Conservation (phyloP, 2,888 invertebrate genomes). For the Dolichomitus sp. region DNA sequence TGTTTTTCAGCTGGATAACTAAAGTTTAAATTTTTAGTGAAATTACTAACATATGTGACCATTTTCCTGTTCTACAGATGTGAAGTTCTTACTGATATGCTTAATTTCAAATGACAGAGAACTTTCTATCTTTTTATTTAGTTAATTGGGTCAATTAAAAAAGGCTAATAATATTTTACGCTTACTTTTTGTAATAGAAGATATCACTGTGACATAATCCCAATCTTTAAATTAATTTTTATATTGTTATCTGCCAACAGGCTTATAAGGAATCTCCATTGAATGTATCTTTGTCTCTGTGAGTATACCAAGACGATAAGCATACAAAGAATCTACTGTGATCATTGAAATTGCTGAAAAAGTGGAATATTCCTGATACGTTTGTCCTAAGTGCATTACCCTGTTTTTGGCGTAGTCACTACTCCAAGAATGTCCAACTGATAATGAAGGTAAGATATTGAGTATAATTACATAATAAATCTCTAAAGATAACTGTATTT, state of each 20-base stretch:
- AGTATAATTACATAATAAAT: background rate
- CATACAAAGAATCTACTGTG: background rate
- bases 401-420: slow-evolving; percentile 26
- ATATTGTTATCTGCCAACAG: background rate
- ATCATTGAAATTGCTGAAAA: background rate
- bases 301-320: background rate
- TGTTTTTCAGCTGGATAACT: no score
- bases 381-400: background rate
- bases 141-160: background rate
- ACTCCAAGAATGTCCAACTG: slow-evolving; percentile 47
- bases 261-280: background rate
- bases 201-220: no score
- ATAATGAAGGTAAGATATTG: slow-evolving; percentile 55
- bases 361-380: background rate
- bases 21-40: no score
- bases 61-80: no score
- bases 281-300: background rate
- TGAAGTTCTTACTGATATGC: no score
- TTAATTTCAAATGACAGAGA: no score
- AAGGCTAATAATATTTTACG: no score
- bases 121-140: background rate
- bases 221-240: no score
- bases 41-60: no score
- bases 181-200: no score
- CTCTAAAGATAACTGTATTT: no score